Evolutionary conservation across 2,888 invertebrate species (phyloP), one percentile per base, ranked within the genome.

Genomic region (Argyresthia goedartella): DNA sequence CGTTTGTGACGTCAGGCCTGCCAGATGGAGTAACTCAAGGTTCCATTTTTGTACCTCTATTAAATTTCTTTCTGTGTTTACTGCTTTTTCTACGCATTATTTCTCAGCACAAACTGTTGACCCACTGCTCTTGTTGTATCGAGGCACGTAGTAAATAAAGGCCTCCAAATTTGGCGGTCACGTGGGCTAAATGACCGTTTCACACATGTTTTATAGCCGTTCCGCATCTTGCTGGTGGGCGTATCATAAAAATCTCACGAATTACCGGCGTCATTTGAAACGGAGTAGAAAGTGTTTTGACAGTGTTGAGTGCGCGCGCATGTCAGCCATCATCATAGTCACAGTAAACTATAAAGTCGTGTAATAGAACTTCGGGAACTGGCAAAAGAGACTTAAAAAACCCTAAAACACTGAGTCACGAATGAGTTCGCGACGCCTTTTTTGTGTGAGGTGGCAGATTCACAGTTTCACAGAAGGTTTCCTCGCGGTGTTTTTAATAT

Each of bases 241-340:
- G 50, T 41, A 42, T 42, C 25, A 25, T 41, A 42, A 42, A 42
- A 15, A 15, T 48, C 2, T 50, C 42, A 25, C 47, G 1, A 33
- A 4, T 47, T 47, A 47, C 33, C 47, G 34, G 47, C 34, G 33
- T 44, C 47, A 47, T 34, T 47, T 47, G 34, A 34, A 50, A 25
- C 8, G 35, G 35, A 16, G 3, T 46, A 51, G 51, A 51, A 51
- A 47, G 51, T 47, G 45, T 46, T 51, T 36, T 11, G n/a, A n/a
- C n/a, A n/a, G 11, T n/a, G n/a, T 11, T 49, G 11, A 16, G 42
- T 25, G 48, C 34, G 34, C 34, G 48, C 34, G 34, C 34, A 13
- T 13, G 47, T 25, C 25, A 47, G 8, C 1, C n/a, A n/a, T n/a
- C n/a, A n/a, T n/a, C n/a, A 25, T 25, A 25, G 25, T 25, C n/a